phyloP scores from a whole-genome alignment of 2,113 vertebrate genomes.

The Dipodomys ordii region DNA sequence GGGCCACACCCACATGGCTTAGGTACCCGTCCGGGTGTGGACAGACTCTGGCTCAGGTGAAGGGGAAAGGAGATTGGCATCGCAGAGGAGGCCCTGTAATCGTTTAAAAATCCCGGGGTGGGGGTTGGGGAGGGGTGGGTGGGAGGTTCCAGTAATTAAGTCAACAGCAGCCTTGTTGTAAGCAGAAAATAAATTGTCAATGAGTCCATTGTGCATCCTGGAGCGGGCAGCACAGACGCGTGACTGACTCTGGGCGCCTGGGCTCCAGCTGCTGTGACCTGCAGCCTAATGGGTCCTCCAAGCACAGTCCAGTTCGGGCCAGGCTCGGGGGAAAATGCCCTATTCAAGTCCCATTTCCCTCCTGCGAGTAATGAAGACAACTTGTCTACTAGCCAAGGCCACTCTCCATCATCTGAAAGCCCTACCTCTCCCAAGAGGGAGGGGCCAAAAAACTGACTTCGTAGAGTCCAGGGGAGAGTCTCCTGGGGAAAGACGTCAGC shows the following conservation, averaged over 20 bases:
- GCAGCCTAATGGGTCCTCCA: conserved; percentile 88
- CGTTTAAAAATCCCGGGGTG: conserved; percentile 63
- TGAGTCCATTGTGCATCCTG: conserved; percentile 89
- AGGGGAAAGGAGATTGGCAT: conserved; percentile 10
- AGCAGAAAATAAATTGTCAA: conserved; percentile 93
- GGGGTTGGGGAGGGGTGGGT: conserved; percentile 31
- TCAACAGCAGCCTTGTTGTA: conserved; percentile 92
- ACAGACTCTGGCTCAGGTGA: background rate
- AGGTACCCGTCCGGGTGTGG: background rate
- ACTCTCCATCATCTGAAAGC: background rate
- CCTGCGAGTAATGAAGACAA: conserved; percentile 61
- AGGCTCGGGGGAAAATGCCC: conserved; percentile 24
- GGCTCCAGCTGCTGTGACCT: conserved; percentile 88
- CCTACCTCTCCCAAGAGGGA: background rate
- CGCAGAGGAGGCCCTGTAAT: conserved; percentile 38
- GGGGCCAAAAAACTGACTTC: background rate
- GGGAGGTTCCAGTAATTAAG: conserved; percentile 86
- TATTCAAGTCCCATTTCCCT: conserved; percentile 41
- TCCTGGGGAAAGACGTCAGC: background rate
- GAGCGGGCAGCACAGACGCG: conserved; percentile 83
- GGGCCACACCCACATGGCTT: background rate
- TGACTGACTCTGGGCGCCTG: conserved; percentile 79
- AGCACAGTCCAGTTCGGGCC: conserved; percentile 81
- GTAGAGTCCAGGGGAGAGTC: background rate
- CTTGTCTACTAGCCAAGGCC: conserved; percentile 57